A percentile compares a stretch with the other conserved stretches of the same genome.
phyloP scores from a whole-genome alignment of 2,797 vertebrate genomes.

The Arctocebus calabarensis region DNA sequence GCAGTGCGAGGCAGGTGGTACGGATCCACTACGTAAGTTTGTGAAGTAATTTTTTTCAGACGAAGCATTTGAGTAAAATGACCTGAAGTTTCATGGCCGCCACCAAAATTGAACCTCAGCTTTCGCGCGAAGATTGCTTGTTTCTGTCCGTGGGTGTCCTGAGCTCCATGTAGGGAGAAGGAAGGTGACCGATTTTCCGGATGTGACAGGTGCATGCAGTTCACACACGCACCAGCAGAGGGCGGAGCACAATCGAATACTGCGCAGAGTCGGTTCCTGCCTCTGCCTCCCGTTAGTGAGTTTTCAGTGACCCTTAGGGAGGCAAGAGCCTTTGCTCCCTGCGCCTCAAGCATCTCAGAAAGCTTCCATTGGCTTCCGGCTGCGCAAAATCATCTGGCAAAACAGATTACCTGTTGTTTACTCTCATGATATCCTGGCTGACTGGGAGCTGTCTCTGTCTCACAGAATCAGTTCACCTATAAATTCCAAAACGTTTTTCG shows the following conservation, averaged over 20 bases:
- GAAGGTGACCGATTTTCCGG: neutral
- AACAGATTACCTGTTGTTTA: neutral
- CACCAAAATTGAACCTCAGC: neutral
- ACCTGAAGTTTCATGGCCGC: neutral
- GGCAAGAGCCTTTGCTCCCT: neutral
- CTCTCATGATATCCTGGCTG: neutral
- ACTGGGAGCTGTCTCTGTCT: neutral
- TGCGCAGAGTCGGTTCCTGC: accelerated
- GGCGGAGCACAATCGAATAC: neutral
- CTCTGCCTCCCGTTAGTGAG: neutral
- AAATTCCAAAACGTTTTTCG: too few species aligned
- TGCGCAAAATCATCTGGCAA: neutral
- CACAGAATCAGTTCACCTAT: neutral
- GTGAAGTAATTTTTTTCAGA: neutral
- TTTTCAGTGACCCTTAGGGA: neutral
- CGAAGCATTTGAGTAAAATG: neutral
- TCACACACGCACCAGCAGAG: neutral
- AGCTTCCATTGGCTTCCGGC: neutral
- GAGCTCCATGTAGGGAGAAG: neutral
- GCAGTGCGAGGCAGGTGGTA: neutral
- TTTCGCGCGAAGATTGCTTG: neutral
- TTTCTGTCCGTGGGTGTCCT: accelerated
- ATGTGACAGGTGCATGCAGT: neutral
- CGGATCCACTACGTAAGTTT: neutral
- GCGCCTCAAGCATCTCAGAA: neutral